A percentile compares a stretch with the other conserved stretches of the same genome.
Conservation (phyloP, 2,113 vertebrate genomes). For the Pseudorectes ferrugineus region DNA sequence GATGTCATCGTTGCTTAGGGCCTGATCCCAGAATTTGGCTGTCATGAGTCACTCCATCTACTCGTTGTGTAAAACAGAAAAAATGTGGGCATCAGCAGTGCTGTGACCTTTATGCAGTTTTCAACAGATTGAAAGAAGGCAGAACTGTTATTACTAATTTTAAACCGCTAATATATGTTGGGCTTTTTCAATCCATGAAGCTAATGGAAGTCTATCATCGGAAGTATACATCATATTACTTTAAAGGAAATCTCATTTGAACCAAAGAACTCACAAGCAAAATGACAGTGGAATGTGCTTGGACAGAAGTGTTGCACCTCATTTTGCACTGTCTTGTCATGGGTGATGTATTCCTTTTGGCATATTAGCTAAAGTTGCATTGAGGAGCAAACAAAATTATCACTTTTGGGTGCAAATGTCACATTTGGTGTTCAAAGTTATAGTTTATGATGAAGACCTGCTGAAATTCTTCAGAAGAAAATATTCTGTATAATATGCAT, state of each 20-base stretch:
- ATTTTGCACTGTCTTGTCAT: not conserved
- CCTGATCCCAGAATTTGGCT: constrained; percentile 34
- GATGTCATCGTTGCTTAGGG: constrained; percentile 29
- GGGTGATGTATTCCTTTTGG: not conserved
- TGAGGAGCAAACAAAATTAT: not conserved
- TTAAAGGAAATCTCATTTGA: not conserved
- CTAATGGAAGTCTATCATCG: not conserved
- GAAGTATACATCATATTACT: not conserved
- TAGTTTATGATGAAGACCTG: not conserved
- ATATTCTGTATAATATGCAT: not conserved
- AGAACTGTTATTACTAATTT: not conserved
- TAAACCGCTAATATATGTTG: not conserved
- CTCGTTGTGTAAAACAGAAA: constrained; percentile 18
- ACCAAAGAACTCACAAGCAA: not conserved
- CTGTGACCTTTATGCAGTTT: constrained; percentile 16
- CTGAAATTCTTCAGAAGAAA: not conserved
- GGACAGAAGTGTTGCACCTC: not conserved
- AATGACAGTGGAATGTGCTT: not conserved
- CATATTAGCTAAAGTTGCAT: not conserved
- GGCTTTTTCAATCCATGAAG: not conserved
- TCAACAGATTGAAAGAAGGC: not conserved
- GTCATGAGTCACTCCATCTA: not conserved
- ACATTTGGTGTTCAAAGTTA: not conserved
- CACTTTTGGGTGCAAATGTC: not conserved
- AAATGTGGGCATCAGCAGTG: not conserved